These are phyloP conservation scores for Pentalonia nigronervosa DNA, from an alignment of 1,140 invertebrate genomes.

Conservation along the genomic window DNA sequence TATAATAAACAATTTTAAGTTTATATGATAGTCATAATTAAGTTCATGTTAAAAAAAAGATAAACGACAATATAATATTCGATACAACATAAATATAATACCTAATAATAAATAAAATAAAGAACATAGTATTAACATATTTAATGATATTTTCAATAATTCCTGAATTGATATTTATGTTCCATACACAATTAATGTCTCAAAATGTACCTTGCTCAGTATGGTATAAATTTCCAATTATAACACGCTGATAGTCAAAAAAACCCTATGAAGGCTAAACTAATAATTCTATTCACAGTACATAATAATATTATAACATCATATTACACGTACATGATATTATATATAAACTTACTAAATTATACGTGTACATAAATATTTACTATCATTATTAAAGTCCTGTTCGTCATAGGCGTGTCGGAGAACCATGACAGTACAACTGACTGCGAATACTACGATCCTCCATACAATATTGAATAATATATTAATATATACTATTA, in stretches of 20 bases:
- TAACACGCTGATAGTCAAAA: neutral
- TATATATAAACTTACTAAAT: neutral
- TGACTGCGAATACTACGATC: neutral
- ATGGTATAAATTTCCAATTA: neutral
- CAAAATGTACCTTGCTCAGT: neutral
- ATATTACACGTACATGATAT: neutral
- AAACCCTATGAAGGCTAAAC: conserved; percentile 43
- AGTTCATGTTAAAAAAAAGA: neutral
- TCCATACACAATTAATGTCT: neutral
- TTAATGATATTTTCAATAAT: neutral
- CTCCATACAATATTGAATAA: neutral
- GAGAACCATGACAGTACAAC: neutral
- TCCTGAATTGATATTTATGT: neutral
- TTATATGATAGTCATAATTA: neutral
- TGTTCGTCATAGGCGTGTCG: conserved; percentile 6
- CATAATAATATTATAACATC: neutral
- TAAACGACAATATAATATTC: neutral
- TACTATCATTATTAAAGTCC: conserved; percentile 19
- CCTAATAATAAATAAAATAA: neutral
- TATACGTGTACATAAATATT: neutral
- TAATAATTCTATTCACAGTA: neutral
- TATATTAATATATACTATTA: neutral
- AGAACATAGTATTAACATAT: neutral
- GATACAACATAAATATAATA: neutral
- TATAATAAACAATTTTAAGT: neutral